Percentiles rank a stretch among this genome's conserved stretches.
Evolutionary conservation across 2,113 vertebrate genomes (phyloP).

Genomic region (Panthera uncia): DNA sequence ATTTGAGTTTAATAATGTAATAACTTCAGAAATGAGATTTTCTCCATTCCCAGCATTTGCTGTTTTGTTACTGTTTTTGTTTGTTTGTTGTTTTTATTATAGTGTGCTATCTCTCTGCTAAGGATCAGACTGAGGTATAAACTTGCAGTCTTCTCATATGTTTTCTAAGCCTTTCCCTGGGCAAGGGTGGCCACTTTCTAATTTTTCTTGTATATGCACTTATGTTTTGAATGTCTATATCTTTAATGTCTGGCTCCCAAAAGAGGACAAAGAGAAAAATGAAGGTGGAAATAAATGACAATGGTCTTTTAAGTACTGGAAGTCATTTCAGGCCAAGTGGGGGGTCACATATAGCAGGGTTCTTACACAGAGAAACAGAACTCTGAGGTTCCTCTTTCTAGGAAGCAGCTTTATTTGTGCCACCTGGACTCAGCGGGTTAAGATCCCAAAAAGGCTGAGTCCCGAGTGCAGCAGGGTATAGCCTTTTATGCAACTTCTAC

Average conservation of each 20-base stretch:
- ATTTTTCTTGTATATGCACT: not conserved
- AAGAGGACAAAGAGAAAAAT: not conserved
- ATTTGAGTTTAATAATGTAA: not conserved
- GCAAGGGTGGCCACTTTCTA: not conserved
- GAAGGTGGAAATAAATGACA: not conserved
- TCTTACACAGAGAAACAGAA: too few species aligned
- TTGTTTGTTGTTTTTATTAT: not conserved
- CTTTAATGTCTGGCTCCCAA: not conserved
- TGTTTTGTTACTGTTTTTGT: not conserved
- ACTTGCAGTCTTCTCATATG: not conserved
- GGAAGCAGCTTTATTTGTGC: too few species aligned
- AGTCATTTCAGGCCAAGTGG: not conserved
- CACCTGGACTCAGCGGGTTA: too few species aligned
- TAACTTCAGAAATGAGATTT: not conserved
- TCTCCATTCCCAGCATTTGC: not conserved
- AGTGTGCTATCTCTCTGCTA: not conserved
- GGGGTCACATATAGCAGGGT: not conserved
- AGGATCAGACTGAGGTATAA: not conserved
- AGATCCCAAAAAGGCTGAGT: too few species aligned
- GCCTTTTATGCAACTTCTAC: too few species aligned
- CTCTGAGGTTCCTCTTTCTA: too few species aligned
- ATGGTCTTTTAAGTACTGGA: not conserved
- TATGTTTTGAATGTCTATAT: not conserved
- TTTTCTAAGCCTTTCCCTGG: not conserved
- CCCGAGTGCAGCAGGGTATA: too few species aligned